These are phyloP conservation scores for Cantharis rufa DNA, from an alignment of 2,888 invertebrate genomes.

Conservation along the genomic window DNA sequence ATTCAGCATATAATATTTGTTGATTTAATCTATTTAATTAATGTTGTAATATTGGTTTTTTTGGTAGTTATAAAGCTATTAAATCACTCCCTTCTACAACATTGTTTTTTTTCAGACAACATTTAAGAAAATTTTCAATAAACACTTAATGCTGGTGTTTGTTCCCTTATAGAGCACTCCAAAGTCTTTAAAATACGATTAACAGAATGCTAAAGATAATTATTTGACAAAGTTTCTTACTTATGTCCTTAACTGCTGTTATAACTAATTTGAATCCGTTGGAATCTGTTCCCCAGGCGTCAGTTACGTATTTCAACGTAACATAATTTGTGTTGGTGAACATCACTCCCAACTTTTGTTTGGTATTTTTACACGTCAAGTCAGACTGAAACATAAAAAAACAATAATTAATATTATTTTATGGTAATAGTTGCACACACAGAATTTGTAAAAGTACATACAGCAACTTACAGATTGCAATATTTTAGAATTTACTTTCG, in stretches of 20 bases:
- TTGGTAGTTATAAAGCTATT: slow-evolving; percentile 37
- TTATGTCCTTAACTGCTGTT: slow-evolving; percentile 92
- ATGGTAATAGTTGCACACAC: no score
- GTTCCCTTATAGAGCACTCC: no score
- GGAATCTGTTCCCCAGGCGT: slow-evolving; percentile 88
- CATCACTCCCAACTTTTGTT: slow-evolving; percentile 84
- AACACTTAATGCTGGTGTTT: no score
- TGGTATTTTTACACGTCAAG: slow-evolving; percentile 88
- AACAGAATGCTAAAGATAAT: background rate
- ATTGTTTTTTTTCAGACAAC: slow-evolving; percentile 12
- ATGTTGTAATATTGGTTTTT: slow-evolving; percentile 27
- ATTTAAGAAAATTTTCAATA: background rate
- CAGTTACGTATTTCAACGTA: slow-evolving; percentile 90
- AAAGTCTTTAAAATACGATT: background rate
- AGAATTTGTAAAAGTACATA: no score
- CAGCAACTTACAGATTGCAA: no score
- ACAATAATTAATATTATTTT: background rate
- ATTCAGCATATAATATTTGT: slow-evolving; percentile 26
- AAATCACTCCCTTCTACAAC: slow-evolving; percentile 33
- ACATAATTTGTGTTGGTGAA: slow-evolving; percentile 93
- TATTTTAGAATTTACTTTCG: no score
- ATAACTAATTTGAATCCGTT: slow-evolving; percentile 93
- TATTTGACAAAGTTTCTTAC: slow-evolving; percentile 63
- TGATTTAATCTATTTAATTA: slow-evolving; percentile 31
- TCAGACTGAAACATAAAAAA: slow-evolving; percentile 71